Evolutionary conservation across 2,888 invertebrate species (phyloP), one percentile per base, ranked within the genome.

Genomic region (Melangyna quadrimaculata): DNA sequence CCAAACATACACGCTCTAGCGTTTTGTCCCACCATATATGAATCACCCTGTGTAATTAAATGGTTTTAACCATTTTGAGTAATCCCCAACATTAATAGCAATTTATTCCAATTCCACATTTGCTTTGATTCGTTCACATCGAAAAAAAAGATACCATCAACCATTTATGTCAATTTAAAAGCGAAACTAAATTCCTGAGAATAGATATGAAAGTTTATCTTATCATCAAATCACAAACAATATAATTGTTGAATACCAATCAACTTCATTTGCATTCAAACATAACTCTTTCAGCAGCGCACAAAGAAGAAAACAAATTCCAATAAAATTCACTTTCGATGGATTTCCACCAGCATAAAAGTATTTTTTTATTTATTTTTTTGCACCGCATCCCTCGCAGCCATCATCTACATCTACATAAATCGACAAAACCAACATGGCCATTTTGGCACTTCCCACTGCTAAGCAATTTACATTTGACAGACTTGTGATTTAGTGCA

Each of bases 161-260:
- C 19, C n/a, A 29, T 12, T 40, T 37, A 78, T 27, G n/a, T 48
- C 48, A 67, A 51, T 51, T 67, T 32, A 59, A 72, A 78, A 48
- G 57, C 65, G 72, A 72, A 78, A 78, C 55, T 65, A 32, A 72
- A 78, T 78, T 78, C 63, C 65, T 51, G 51, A 73, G 45, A 78
- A 73, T 22, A 35, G 55, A 75, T 37, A 61, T 24, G 65, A 67
- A 61, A 81, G 51, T 55, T 24, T n/a, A n/a, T 27, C 77, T 71
- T 57, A 57, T 71, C 70, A 61, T 59, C 59, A 70, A 61, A 70
- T 61, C 40, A 19, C 65, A 29, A 10, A 2, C 3, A 27, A 4
- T 17, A 43, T 9, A 14, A 40, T 63, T 19, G 19, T 17, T 70
- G 83, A 69, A 83, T 83, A 78, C 48, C 53, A 83, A 83, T 70